phyloP scores from a whole-genome alignment of 2,797 vertebrate species.

The Lateolabrax maculatus region DNA sequence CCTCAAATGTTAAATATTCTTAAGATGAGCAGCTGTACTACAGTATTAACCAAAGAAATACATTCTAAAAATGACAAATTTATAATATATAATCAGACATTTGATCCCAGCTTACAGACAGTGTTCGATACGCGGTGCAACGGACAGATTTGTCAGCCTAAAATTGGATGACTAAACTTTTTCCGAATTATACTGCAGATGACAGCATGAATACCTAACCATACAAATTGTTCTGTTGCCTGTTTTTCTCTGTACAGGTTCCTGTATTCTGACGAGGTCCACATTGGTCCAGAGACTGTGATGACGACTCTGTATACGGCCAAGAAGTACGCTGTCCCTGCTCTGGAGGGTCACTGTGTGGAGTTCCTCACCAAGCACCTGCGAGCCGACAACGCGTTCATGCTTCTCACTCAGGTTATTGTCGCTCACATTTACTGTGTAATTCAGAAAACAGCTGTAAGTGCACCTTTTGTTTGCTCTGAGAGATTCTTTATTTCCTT shows the following conservation, averaged over 20 bases:
- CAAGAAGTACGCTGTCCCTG: conserved; percentile 98
- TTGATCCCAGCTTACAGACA: neutral
- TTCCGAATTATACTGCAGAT: neutral
- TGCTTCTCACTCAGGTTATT: conserved; percentile 97
- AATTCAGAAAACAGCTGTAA: neutral
- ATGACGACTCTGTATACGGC: conserved; percentile 99
- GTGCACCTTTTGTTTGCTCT: neutral
- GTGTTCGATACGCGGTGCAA: neutral
- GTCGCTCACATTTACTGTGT: neutral
- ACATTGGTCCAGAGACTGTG: conserved; percentile 97
- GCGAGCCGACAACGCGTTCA: conserved; percentile 96
- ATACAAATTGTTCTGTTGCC: neutral
- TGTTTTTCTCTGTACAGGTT: conserved; percentile 85
- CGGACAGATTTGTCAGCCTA: neutral
- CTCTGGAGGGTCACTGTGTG: conserved; percentile 95
- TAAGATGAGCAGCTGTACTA: neutral
- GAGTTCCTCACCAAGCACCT: conserved; percentile 99
- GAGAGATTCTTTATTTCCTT: neutral
- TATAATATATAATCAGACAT: neutral
- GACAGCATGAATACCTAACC: neutral
- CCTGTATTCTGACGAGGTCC: conserved; percentile 98
- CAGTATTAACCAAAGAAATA: neutral
- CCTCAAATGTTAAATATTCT: neutral
- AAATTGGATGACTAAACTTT: neutral
- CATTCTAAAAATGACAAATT: neutral